Evolutionary conservation across 2,113 vertebrate genomes (phyloP), one percentile per base, ranked within the genome.

Genomic region (Cynoglossus semilaevis): DNA sequence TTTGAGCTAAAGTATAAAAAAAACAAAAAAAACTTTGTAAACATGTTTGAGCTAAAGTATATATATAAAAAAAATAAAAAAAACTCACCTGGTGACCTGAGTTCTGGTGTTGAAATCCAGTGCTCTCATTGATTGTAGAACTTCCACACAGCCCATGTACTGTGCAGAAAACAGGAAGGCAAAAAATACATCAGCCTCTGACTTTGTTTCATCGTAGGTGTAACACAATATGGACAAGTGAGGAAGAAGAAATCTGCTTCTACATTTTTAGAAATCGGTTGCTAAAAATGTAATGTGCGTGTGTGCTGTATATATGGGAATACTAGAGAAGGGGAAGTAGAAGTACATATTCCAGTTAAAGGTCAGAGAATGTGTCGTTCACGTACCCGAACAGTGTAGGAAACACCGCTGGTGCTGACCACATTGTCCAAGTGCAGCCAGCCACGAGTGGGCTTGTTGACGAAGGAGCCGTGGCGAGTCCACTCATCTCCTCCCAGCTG

Each of bases 401-500:
- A 92, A 76, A 99, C 96, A 14, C 97, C 97, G 0, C 92, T 87
- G 67, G 93, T 93, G 95, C 94, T 97, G 91, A 98, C 94, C 69
- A 95, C 94, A 69, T 88, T 92, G 85, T 98, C 96, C 0, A 93
- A 94, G 80, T 99, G 97, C 83, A 98, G 93, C 97, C 97, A 99
- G 67, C 97, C 96, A 0, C 96, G 91, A 19, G 89, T 94, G 74
- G 96, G 96, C 77, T 99, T 99, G 90, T 98, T 98, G 84, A 98
- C 96, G 18, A 99, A 99, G 85, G 95, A 98, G 84, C 96, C 96
- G 59, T 98, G 95, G n/a, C 96, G 92, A 1, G 95, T 97, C 96
- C 96, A 99, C 85, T 99, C 96, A 49, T 99, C 96, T 37, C 95
- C 96, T 50, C 95, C 96, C 29, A 98, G 93, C 83, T 98, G 96